Percentiles rank a stretch among this genome's conserved stretches.
These are phyloP conservation scores for Eupleurogrammus muticus DNA, from an alignment of 2,797 vertebrate species.

Conservation along the genomic window DNA sequence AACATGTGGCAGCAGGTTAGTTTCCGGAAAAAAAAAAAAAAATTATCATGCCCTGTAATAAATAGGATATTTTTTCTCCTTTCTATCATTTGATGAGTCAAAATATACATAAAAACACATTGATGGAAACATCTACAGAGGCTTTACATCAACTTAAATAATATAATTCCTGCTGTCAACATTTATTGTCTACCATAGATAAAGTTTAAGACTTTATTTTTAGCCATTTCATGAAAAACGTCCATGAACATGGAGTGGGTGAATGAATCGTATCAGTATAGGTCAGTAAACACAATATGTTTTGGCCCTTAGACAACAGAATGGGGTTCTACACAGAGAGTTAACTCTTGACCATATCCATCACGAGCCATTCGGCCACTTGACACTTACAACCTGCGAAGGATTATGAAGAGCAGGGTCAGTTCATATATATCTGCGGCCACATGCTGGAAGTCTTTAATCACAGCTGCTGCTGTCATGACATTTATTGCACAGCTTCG, in stretches of 20 bases:
- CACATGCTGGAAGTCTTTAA: constrained; percentile 36
- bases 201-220: too few species aligned
- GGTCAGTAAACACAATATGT: constrained; percentile 1
- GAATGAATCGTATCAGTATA: constrained; percentile 3
- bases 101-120: too few species aligned
- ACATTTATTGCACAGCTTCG: constrained; percentile 38
- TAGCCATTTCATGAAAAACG: not conserved
- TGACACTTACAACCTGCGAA: constrained; percentile 19
- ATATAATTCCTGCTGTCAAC: not conserved
- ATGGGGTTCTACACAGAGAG: constrained; percentile 1
- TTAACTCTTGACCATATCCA: constrained; percentile 22
- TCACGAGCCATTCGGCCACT: constrained; percentile 18
- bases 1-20: too few species aligned
- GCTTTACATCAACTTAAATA: not conserved
- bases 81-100: too few species aligned
- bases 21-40: too few species aligned
- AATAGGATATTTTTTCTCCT: too few species aligned
- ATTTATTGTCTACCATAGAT: not conserved
- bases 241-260: not conserved
- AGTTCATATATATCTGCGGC: constrained; percentile 30
- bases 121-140: not conserved
- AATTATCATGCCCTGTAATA: too few species aligned
- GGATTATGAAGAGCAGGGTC: constrained; percentile 9
- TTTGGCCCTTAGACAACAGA: constrained; percentile 16
- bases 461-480: constrained; percentile 29